Evolutionary conservation across 2,888 invertebrate genomes (phyloP), one percentile per base, ranked within the genome.

Genomic region (Drosophila ochracea): DNA sequence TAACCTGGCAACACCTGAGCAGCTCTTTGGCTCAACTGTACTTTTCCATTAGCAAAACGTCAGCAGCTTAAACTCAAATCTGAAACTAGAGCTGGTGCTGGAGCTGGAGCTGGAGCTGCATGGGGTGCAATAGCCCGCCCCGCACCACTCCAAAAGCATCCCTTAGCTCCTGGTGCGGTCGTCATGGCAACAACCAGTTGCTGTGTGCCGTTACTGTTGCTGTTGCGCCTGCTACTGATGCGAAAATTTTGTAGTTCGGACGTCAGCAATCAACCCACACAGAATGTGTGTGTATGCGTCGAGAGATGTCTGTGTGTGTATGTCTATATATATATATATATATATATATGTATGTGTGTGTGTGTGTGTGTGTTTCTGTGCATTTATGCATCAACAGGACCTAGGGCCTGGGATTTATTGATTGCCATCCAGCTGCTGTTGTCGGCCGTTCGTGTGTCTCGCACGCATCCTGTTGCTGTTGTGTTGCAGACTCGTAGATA

Each of bases 331-430:
- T 6, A 41, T n/a, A 41, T n/a, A n/a, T 41, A 11, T 7, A 7
- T 21, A 28, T 28, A 3, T 25, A 25, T 3, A 25, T 28, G 3
- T 28, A 28, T 19, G 25, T 25, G 25, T 25, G 19, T 31, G 31
- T 35, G 39, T 30, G 35, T 43, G 16, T 37, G 28, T 37, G 25
- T 57, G 55, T 57, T 37, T 67, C 61, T 62, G 50, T 65, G 67
- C 89, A 85, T 84, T 89, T 85, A 89, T 84, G 87, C 89, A 84
- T 86, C 81, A 89, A 82, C 89, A 89, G 85, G 84, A 84, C 76
- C 84, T 62, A 53, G 78, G 89, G 76, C 89, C 86, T 86, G 89
- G 89, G 86, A 89, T 86, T 86, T 86, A 89, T 86, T 86, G 86
- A 86, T 86, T 86, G 77, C 82, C 73, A 76, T 28, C 11, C 37